A percentile compares a stretch with the other conserved stretches of the same genome.
Evolutionary conservation across 2,113 vertebrate genomes (phyloP).

Genomic region (Centropristis striata): DNA sequence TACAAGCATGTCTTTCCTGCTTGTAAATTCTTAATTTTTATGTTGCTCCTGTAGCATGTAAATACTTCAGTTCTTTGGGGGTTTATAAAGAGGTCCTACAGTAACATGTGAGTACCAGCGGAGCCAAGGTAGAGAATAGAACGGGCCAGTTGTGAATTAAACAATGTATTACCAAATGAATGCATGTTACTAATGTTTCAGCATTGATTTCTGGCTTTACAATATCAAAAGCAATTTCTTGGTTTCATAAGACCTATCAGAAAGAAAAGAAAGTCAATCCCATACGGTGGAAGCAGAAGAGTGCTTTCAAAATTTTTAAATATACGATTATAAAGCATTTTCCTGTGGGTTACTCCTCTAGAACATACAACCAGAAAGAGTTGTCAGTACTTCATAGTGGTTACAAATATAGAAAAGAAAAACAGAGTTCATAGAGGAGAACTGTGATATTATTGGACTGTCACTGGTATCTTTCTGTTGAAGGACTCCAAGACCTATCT

Average conservation of each 20-base stretch:
- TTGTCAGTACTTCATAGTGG: neutral
- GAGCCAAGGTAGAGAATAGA: neutral
- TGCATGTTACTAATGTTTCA: neutral
- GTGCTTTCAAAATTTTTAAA: neutral
- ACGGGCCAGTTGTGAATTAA: neutral
- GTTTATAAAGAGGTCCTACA: neutral
- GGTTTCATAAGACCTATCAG: neutral
- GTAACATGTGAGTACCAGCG: neutral
- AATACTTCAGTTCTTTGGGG: neutral
- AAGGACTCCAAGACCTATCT: constrained; percentile 13
- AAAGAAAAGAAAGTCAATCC: neutral
- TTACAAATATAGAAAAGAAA: neutral
- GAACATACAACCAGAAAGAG: neutral
- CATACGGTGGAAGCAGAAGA: no score
- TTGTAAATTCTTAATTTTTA: constrained; percentile 9
- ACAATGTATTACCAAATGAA: neutral
- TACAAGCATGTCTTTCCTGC: neutral
- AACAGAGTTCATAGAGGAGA: neutral
- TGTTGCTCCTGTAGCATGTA: neutral
- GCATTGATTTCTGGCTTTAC: neutral
- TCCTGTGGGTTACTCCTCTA: neutral
- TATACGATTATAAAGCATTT: no score
- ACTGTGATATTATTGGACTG: constrained; percentile 20
- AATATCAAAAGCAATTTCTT: neutral
- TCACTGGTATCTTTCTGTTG: constrained; percentile 2